Evolutionary conservation across 2,888 invertebrate species (phyloP).

Genomic region (Therioaphis trifolii): DNA sequence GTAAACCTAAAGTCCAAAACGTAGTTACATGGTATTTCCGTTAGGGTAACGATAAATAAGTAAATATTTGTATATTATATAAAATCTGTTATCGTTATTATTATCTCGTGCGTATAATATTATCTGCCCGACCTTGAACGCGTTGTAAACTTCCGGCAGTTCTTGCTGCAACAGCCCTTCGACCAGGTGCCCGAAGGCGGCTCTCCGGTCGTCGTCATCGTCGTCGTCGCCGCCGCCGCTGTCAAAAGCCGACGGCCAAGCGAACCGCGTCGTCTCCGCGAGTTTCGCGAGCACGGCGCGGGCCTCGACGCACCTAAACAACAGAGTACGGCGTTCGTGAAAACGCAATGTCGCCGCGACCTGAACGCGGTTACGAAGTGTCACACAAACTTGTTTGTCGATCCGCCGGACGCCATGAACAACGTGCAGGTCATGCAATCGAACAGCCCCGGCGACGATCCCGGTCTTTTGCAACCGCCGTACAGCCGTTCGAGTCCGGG

Average conservation of each 20-base stretch:
- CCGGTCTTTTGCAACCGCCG: slow-evolving; percentile 4
- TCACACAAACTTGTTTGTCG: slow-evolving; percentile 36
- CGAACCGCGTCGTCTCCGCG: background rate
- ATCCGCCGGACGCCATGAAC: slow-evolving; percentile 49
- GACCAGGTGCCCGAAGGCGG: slow-evolving; percentile 42
- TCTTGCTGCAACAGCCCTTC: slow-evolving; percentile 43
- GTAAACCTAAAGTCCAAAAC: no score
- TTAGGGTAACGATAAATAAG: no score
- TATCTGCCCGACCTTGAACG: slow-evolving; percentile 26
- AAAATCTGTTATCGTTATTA: no score
- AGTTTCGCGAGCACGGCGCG: slow-evolving; percentile 11
- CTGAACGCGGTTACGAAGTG: background rate
- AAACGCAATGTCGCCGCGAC: no score
- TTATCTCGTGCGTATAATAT: no score
- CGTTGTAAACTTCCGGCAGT: slow-evolving; percentile 48
- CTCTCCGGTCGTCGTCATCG: slow-evolving; percentile 3
- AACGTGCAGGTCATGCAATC: slow-evolving; percentile 31
- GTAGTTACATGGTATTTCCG: no score
- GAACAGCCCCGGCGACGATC: background rate
- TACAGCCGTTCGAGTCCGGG: slow-evolving; percentile 18
- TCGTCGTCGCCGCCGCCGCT: background rate
- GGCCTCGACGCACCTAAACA: slow-evolving; percentile 37
- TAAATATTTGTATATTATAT: no score
- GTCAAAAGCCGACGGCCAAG: slow-evolving; percentile 27
- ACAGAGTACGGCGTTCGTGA: no score